phyloP scores from a whole-genome alignment of 2,797 vertebrate genomes.

The Melanotaenia maccullochi region DNA sequence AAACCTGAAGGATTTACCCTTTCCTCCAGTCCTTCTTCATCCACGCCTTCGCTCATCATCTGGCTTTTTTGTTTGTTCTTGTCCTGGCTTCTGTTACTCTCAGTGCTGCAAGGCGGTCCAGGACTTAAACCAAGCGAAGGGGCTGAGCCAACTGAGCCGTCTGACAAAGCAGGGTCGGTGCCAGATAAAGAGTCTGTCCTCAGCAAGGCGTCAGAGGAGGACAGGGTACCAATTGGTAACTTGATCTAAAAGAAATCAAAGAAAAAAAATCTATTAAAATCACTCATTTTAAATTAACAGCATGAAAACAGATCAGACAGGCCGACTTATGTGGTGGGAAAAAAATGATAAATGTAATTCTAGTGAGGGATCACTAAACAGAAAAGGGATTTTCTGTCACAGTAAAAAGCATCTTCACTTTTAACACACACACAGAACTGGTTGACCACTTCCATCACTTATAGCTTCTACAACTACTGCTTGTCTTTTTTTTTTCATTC shows the following conservation, averaged over 20 bases:
- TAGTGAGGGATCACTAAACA: not conserved
- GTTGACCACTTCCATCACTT: not conserved
- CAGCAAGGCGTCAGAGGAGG: conserved; percentile 82
- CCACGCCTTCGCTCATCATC: conserved; percentile 76
- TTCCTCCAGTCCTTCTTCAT: conserved; percentile 81
- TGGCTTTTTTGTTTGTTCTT: conserved; percentile 90
- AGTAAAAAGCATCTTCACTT: not conserved
- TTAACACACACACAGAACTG: conserved; percentile 2
- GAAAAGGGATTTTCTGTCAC: not conserved
- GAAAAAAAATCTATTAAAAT: not conserved
- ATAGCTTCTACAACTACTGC: not conserved
- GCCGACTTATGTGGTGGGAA: not conserved
- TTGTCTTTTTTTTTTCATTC: no score
- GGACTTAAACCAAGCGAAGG: conserved; percentile 83
- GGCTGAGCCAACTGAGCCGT: conserved; percentile 85
- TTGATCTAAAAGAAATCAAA: conserved; percentile 76
- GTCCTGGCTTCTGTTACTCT: conserved; percentile 88
- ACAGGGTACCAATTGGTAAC: conserved; percentile 81
- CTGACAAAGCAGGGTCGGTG: conserved; percentile 85
- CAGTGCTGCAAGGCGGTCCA: conserved; percentile 83
- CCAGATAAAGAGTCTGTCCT: conserved; percentile 85
- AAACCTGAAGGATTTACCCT: conserved; percentile 57
- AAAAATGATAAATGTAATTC: not conserved
- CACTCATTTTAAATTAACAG: not conserved
- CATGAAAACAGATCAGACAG: not conserved